A percentile compares a stretch with the other conserved stretches of the same genome.
Conservation (phyloP, 2,113 vertebrate genomes). For the Vombatus ursinus region DNA sequence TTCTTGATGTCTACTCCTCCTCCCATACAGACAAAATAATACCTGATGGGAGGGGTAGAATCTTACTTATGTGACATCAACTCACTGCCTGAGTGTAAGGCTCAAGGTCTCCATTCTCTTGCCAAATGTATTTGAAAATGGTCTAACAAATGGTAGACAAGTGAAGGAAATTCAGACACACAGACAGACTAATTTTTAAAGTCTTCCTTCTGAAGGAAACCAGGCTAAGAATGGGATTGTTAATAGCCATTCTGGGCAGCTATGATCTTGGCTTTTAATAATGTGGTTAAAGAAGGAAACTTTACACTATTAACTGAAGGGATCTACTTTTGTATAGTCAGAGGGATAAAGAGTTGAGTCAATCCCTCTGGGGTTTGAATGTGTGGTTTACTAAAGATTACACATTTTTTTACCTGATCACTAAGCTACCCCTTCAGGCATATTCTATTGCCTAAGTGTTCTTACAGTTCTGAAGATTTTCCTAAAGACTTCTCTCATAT, state of each 20-base stretch:
- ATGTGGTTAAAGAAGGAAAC: constrained; percentile 51
- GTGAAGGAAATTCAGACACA: constrained; percentile 33
- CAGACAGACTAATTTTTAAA: neutral
- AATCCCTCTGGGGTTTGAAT: neutral
- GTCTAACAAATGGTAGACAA: neutral
- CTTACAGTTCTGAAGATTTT: neutral
- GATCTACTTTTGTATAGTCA: neutral
- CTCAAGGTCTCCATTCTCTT: neutral
- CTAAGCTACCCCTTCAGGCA: neutral
- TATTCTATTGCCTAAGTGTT: constrained; percentile 14
- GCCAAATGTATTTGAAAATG: neutral
- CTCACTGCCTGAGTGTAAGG: neutral
- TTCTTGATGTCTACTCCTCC: too few species aligned
- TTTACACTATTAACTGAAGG: neutral
- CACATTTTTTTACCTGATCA: neutral
- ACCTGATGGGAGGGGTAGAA: neutral
- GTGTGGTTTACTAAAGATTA: constrained; percentile 30
- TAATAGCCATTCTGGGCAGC: constrained; percentile 26
- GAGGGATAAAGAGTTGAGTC: neutral
- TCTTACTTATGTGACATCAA: neutral
- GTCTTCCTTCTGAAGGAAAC: constrained; percentile 42
- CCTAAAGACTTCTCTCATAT: neutral
- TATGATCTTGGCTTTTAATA: neutral
- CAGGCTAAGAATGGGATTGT: neutral
- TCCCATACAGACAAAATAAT: neutral